Conservation (phyloP, 2,888 invertebrate species). For the Galeopsomyia nigrocyanea region DNA sequence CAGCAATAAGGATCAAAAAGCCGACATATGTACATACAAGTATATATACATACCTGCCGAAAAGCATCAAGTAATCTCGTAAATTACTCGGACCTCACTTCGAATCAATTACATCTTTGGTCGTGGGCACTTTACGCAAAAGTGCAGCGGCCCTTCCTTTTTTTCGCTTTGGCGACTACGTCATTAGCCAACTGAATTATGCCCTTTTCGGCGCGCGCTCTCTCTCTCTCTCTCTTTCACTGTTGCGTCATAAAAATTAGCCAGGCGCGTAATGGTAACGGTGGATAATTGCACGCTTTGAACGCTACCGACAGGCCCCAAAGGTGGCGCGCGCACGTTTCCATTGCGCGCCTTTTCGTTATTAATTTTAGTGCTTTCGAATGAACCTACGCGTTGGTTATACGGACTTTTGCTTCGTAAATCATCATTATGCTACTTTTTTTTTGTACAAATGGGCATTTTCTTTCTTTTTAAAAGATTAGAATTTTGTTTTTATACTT, state of each 20-base stretch:
- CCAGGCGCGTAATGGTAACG: conserved; percentile 20
- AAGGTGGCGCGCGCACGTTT: too few species aligned
- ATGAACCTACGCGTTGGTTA: too few species aligned
- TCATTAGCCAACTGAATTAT: conserved; percentile 19
- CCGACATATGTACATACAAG: too few species aligned
- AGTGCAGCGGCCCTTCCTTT: neutral
- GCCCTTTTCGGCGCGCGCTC: conserved; percentile 2
- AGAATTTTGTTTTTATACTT: too few species aligned
- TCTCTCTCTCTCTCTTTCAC: too few species aligned
- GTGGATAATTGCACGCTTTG: conserved; percentile 22
- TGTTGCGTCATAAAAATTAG: conserved; percentile 4
- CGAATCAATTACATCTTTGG: conserved; percentile 35
- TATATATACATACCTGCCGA: neutral
- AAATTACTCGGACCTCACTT: conserved; percentile 23
- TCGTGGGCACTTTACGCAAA: neutral
- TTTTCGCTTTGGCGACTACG: neutral
- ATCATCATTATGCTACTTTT: too few species aligned
- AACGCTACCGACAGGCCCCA: neutral
- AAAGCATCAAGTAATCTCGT: conserved; percentile 14
- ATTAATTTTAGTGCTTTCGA: too few species aligned
- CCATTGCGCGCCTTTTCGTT: too few species aligned
- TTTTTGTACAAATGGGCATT: too few species aligned
- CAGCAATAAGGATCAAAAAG: neutral
- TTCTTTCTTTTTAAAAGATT: too few species aligned
- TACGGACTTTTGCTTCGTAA: too few species aligned